These are phyloP conservation scores for Endotricha flammealis DNA, from an alignment of 2,888 invertebrate genomes.

Conservation along the genomic window DNA sequence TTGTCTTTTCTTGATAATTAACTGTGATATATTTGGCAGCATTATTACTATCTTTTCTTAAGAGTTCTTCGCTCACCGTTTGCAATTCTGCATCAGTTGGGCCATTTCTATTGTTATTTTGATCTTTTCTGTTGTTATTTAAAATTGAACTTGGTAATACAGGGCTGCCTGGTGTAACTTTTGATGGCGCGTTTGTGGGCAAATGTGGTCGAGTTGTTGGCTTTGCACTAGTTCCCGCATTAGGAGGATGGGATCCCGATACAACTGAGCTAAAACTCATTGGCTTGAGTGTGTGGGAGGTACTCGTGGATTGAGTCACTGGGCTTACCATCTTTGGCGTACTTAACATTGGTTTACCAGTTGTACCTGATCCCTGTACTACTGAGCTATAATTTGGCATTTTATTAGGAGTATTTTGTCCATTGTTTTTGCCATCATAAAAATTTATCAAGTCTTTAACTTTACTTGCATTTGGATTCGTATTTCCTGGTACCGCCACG, in stretches of 20 bases:
- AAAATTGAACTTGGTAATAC: conserved; percentile 68
- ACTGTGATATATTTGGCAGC: conserved; percentile 83
- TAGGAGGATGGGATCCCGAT: conserved; percentile 42
- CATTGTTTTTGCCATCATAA: conserved; percentile 45
- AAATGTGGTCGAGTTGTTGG: conserved; percentile 12
- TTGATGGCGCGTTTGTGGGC: conserved; percentile 6
- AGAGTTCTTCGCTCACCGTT: conserved; percentile 83
- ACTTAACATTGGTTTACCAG: conserved; percentile 24
- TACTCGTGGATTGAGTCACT: conserved; percentile 25
- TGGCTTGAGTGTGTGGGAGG: conserved; percentile 45
- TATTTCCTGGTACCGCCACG: conserved; percentile 41
- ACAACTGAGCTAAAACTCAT: conserved; percentile 52
- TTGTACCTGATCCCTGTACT: conserved; percentile 36
- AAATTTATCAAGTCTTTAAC: conserved; percentile 64
- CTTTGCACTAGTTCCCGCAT: conserved; percentile 20
- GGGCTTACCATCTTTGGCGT: conserved; percentile 21
- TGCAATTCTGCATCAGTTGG: conserved; percentile 81
- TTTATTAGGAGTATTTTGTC: conserved; percentile 32
- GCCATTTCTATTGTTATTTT: conserved; percentile 32
- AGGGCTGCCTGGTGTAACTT: conserved; percentile 33
- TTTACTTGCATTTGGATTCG: conserved; percentile 38
- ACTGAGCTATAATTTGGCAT: conserved; percentile 62
- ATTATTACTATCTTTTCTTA: conserved; percentile 85
- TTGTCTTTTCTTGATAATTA: conserved; percentile 86
- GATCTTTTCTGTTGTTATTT: conserved; percentile 42